These are phyloP conservation scores for Octonoba sinensis DNA, from an alignment of 2,888 invertebrate species.

Conservation along the genomic window DNA sequence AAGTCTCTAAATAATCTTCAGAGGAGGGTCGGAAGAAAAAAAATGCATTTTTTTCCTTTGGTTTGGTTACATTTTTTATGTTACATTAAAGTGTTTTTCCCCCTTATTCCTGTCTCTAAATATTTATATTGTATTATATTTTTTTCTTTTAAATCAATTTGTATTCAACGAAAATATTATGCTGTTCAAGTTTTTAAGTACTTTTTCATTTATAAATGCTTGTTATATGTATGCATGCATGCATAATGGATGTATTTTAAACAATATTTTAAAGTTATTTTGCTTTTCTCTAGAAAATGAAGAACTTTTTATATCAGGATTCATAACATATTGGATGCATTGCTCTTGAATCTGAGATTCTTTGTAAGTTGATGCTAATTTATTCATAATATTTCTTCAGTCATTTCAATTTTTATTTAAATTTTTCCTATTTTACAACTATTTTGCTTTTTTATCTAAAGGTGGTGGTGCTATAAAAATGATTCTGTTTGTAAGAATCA, in stretches of 20 bases:
- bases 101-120: not conserved
- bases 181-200: not conserved
- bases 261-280: no score
- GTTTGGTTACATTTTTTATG: not conserved
- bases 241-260: no score
- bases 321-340: no score
- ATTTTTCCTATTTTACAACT: no score
- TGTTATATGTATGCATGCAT: no score
- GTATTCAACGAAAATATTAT: not conserved
- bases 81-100: slow-evolving; percentile 1
- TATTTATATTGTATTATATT: not conserved
- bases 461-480: not conserved
- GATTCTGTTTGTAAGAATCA: not conserved
- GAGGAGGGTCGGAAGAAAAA: slow-evolving; percentile 1
- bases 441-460: no score
- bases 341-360: no score
- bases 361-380: no score
- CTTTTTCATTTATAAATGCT: not conserved
- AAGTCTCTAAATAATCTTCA: slow-evolving; percentile 52
- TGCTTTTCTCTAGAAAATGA: no score
- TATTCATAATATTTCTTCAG: no score
- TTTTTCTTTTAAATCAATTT: not conserved
- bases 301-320: no score
- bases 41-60: not conserved
- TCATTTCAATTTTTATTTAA: no score